Evolutionary conservation across 2,113 vertebrate species (phyloP).

Genomic region (Haemorhous mexicanus): DNA sequence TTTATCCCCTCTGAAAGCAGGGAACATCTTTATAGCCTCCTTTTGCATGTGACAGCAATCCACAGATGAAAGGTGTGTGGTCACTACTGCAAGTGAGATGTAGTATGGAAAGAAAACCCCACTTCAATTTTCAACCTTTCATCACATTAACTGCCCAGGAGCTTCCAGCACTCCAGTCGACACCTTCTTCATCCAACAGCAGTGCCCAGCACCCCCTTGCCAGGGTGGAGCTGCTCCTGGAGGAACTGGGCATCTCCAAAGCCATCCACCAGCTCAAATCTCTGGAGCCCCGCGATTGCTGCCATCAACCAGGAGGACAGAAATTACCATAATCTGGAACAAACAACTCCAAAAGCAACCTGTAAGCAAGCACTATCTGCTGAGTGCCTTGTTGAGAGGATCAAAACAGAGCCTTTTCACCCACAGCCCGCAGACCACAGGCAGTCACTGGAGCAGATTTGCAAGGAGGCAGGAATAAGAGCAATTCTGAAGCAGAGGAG

Average conservation of each 20-base stretch:
- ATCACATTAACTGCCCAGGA: background rate
- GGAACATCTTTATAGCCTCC: background rate
- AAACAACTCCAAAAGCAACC: background rate
- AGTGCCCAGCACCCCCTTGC: background rate
- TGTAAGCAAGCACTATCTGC: background rate
- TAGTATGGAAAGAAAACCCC: background rate
- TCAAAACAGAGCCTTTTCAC: background rate
- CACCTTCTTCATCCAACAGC: background rate
- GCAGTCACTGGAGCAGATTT: background rate
- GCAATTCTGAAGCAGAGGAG: background rate
- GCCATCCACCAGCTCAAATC: background rate
- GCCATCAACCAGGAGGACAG: background rate
- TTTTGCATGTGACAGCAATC: background rate
- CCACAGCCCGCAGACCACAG: background rate
- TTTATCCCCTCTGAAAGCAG: background rate
- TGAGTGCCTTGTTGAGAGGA: background rate
- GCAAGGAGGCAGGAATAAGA: background rate
- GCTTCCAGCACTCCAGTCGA: background rate
- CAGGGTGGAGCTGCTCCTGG: background rate
- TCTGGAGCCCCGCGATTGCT: fast-evolving
- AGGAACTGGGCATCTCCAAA: background rate
- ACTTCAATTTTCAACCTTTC: background rate
- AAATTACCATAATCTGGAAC: background rate
- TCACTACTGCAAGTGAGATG: background rate
- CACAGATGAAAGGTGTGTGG: background rate